Evolutionary conservation across 2,797 vertebrate species (phyloP).

Genomic region (Lateolabrax maculatus): DNA sequence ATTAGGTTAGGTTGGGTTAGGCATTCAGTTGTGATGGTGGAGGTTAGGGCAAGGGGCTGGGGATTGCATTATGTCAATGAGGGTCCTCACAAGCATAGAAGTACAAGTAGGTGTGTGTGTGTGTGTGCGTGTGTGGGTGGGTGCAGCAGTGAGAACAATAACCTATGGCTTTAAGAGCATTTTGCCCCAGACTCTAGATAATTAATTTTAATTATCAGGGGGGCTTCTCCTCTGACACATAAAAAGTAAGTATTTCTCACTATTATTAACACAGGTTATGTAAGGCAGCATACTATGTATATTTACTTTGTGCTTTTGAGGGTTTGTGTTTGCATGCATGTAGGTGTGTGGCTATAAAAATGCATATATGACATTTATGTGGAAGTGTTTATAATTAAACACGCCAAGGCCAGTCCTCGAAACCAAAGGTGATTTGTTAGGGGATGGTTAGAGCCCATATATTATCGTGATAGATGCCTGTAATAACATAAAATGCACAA

Average conservation of each 20-base stretch:
- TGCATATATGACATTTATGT: slow-evolving; percentile 49
- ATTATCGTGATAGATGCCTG: slow-evolving; percentile 56
- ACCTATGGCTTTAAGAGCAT: slow-evolving; percentile 70
- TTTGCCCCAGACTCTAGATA: slow-evolving; percentile 73
- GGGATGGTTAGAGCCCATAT: not conserved
- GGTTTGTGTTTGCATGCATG: slow-evolving; percentile 24
- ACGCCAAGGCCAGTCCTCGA: slow-evolving; percentile 7
- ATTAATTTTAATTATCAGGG: slow-evolving; percentile 81
- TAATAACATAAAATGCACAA: slow-evolving; percentile 48
- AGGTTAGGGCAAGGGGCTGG: too few species aligned
- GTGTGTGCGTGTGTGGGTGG: slow-evolving; percentile 14
- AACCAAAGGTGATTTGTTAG: slow-evolving; percentile 48
- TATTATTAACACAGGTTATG: slow-evolving; percentile 65
- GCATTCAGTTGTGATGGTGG: too few species aligned
- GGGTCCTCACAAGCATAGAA: too few species aligned
- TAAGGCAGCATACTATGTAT: slow-evolving; percentile 17
- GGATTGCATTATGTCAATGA: too few species aligned
- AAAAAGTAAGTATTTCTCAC: slow-evolving; percentile 78
- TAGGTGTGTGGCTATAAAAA: slow-evolving; percentile 30
- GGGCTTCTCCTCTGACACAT: slow-evolving; percentile 75
- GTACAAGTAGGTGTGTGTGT: slow-evolving; percentile 16
- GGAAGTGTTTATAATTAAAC: slow-evolving; percentile 60
- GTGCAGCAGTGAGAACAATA: slow-evolving; percentile 53
- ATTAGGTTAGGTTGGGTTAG: too few species aligned
- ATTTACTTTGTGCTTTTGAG: slow-evolving; percentile 4